A percentile compares a stretch with the other conserved stretches of the same genome.
phyloP scores from a whole-genome alignment of 1,140 invertebrate genomes.

The Hypothenemus hampei region DNA sequence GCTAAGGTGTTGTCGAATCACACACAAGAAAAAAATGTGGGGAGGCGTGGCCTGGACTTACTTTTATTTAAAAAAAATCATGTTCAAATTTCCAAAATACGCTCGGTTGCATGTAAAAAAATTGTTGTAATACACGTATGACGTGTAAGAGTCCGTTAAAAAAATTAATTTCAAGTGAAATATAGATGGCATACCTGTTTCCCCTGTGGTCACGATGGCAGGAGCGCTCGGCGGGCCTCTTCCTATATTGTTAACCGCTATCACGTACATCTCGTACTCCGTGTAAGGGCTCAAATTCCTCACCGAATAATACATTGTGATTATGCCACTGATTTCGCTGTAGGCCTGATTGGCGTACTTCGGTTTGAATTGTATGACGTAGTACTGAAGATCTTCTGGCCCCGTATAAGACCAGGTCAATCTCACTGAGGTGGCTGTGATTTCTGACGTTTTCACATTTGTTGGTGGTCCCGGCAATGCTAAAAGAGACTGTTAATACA shows the following conservation, averaged over 20 bases:
- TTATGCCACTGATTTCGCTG: slow-evolving; percentile 87
- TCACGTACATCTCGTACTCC: slow-evolving; percentile 94
- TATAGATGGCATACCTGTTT: slow-evolving; percentile 73
- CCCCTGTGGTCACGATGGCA: slow-evolving; percentile 87
- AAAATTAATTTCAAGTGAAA: no score
- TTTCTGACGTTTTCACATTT: slow-evolving; percentile 83
- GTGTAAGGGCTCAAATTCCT: slow-evolving; percentile 87
- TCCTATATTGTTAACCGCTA: slow-evolving; percentile 91
- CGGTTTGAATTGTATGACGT: slow-evolving; percentile 93
- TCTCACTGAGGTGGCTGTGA: slow-evolving; percentile 86
- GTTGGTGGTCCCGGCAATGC: slow-evolving; percentile 84
- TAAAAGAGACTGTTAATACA: slow-evolving; percentile 42
- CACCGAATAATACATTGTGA: slow-evolving; percentile 88
- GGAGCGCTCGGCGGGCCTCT: slow-evolving; percentile 80
- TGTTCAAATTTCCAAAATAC: no score
- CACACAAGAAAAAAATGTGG: no score
- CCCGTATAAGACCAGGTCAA: slow-evolving; percentile 87
- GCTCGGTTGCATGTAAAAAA: no score
- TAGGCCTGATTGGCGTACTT: slow-evolving; percentile 78
- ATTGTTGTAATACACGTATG: no score
- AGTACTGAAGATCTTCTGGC: slow-evolving; percentile 82
- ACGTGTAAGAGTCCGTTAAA: no score
- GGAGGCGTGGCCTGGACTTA: no score
- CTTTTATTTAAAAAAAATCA: no score
- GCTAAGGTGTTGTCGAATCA: background rate